phyloP scores from a whole-genome alignment of 2,113 vertebrate genomes.

The Tyrannus savana region DNA sequence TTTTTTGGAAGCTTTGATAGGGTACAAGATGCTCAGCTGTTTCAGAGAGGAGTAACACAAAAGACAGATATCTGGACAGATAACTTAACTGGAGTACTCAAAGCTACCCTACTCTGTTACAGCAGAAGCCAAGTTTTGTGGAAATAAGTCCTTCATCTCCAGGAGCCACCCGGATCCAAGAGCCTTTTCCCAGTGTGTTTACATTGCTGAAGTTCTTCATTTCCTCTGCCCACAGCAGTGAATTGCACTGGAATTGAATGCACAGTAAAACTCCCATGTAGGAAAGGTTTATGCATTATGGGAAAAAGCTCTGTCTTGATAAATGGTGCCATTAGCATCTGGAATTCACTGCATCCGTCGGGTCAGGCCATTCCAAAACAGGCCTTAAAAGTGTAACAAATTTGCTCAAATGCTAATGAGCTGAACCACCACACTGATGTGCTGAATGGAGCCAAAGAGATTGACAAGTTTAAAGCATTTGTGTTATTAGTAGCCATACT shows the following conservation, averaged over 20 bases:
- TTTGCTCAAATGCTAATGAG: slow-evolving; percentile 75
- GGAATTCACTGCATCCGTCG: slow-evolving; percentile 64
- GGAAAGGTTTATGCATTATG: slow-evolving; percentile 76
- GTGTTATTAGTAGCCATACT: slow-evolving; percentile 30
- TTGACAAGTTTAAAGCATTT: slow-evolving; percentile 53
- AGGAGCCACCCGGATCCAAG: slow-evolving; percentile 9
- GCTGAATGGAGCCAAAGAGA: slow-evolving; percentile 37
- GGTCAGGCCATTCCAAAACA: slow-evolving; percentile 64
- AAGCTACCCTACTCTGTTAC: neutral
- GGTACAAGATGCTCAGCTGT: neutral
- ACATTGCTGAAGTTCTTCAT: slow-evolving; percentile 71
- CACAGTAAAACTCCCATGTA: slow-evolving; percentile 67
- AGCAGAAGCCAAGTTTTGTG: slow-evolving; percentile 2
- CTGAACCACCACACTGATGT: slow-evolving; percentile 34
- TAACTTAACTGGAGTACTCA: neutral
- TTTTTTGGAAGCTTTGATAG: slow-evolving; percentile 1
- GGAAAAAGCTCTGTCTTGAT: slow-evolving; percentile 75
- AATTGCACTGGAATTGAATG: slow-evolving; percentile 72
- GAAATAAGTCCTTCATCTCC: slow-evolving; percentile 46
- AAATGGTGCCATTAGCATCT: slow-evolving; percentile 76
- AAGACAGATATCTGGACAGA: neutral
- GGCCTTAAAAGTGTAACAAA: slow-evolving; percentile 73
- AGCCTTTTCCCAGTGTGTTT: slow-evolving; percentile 68
- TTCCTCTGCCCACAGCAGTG: slow-evolving; percentile 67
- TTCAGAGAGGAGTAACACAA: neutral